Base-by-base conservation (phyloP, 2,113 vertebrate genomes). In the Trichechus manatus region DNA sequence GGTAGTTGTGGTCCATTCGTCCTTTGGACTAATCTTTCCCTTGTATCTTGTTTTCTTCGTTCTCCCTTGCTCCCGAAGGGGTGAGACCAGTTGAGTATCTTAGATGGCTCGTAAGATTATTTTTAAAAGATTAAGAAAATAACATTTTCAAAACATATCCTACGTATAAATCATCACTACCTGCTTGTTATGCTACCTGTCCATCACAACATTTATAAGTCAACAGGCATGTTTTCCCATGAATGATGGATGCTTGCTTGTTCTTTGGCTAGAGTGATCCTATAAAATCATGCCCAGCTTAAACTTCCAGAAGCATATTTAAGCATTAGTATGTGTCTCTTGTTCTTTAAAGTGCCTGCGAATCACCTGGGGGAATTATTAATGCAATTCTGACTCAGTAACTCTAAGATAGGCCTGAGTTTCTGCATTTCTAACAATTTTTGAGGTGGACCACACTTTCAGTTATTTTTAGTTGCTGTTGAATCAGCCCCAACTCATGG, bases 51-150 rank as follows among this genome's bases (percentile, higher is more conserved):
- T 39, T 39, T 39, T 39, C 39, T 39, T 39, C 39, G 39, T 39
- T 39, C 39, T 39, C 39, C 39, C 39, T 39, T 39, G 39, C 39
- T 39, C 39, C 39, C 39, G 39, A 39, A 39, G 39, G 39, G 39
- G 39, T 39, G 39, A 39, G 39, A 39, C 39, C 39, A 39, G 39
- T 39, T 39, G 39, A 39, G 39, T 39, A 39, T 39, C 39, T 39
- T 39, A 39, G 39, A 39, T 39, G 39, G 39, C 39, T 39, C 47
- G 47, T 31, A 61, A 81, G 39, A 42, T 81, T 27, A 14, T 39
- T 66, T 89, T 44, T 36, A 3, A 78, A 92, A 89, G 42, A 74
- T 33, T 68, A 96, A 83, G 68, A 87, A 93, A 79, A 93, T 36
- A 80, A 91, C 59, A 6, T 23, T 86, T 92, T 89, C 13, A 33